Evolutionary conservation across 1,140 invertebrate genomes (phyloP), one percentile per base, ranked within the genome.

Genomic region (Magallana gigas): DNA sequence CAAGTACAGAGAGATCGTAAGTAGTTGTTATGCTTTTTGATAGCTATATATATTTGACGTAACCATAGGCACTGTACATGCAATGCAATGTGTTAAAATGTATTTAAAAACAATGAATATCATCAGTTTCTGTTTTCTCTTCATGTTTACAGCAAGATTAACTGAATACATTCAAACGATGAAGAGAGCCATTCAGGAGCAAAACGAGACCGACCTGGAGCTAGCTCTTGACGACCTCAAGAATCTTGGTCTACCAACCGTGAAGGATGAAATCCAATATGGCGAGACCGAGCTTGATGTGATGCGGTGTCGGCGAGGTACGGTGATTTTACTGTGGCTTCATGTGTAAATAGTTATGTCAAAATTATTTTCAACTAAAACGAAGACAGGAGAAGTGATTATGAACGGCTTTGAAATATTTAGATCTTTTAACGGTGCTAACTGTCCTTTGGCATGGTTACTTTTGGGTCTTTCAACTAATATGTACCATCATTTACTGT

Each of bases 101-200:
- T 80, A 8, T 12, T 11, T 80, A 9, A 36, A 11, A 48, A 23
- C 23, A n/a, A 8, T 36, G 8, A 5, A 80, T 7, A 23, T 5
- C 0, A 18, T 23, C 0, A 4, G 23, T 36, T 23, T 18, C 5
- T n/a, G 11, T 80, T 80, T 80, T 48, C 3, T 80, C 0, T n/a
- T 18, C 23, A 12, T 1, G 12, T 82, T 82, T 57, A 8, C 58
- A 85, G 68, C 62, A 48, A 56, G 48, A 23, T 57, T 76, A 8
- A 85, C 36, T 8, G 62, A 85, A 16, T 36, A 57, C 14, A 36
- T 68, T n/a, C 36, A 85, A 14, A 48, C 62, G 36, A 89, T 92
- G 76, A 86, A 85, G 48, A 71, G 83, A n/a, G 91, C 92, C n/a
- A 88, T 92, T 4, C 89, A 90, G 14, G 91, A 92, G 8, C 62